Evolutionary conservation across 64 coral and sea anemone species (phyloP), one percentile per base, ranked within the genome.

Genomic region (Acropora tenuis): DNA sequence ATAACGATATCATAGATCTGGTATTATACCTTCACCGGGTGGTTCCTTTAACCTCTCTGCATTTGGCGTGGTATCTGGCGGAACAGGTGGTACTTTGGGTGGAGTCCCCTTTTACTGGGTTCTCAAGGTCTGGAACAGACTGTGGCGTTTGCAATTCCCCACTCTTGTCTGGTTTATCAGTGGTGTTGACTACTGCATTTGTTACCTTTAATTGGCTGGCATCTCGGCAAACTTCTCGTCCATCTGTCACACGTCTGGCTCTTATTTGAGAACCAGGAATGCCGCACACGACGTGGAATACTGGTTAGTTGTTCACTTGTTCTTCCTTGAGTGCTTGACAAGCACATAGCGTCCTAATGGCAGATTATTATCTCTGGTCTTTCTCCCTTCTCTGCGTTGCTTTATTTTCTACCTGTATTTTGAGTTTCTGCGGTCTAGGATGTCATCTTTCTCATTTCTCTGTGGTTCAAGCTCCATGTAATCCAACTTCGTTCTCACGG

Each of bases 351-450:
- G 80, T 48, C 87, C 93, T n/a, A 90, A 71, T 6, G 86, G 20
- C 53, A 90, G 88, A 19, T 76, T 89, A 3, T 15, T 82, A 47
- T 81, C 69, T 74, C 45, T 78, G 18, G 87, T 89, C 13, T 87
- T 71, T 17, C 80, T 94, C 6, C 48, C 71, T 86, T 94, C 92
- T 89, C 88, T 78, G 9, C 78, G 42, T 42, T 61, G 12, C 43
- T 90, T 90, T 73, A 94, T 94, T 57, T 61, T 94, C 18, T 85
- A 40, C 75, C 90, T 94, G 74, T 94, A 90, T 20, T 63, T 48
- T 94, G 79, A 80, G 77, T 94, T 79, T 75, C 69, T 94, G 2
- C 13, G 40, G 60, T 90, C 69, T 1, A 90, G 86, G 20, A 65
- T 19, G 16, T 86, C 50, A 48, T 94, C 87, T 45, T 85, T 20